phyloP scores from a whole-genome alignment of 2,888 invertebrate genomes.

The Atherix ibis region DNA sequence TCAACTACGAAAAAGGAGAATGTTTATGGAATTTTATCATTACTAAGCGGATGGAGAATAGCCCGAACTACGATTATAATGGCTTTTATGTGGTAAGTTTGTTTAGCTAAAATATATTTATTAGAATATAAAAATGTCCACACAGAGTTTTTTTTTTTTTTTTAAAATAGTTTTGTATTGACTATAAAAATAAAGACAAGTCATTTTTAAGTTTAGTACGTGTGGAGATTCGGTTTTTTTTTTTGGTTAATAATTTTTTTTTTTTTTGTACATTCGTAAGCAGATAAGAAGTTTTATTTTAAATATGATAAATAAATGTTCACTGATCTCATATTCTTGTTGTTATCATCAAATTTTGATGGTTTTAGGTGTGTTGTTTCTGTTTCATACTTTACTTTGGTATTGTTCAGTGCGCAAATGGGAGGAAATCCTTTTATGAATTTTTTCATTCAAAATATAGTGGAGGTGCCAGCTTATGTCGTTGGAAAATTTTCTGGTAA shows the following conservation, averaged over 20 bases:
- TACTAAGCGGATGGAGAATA: slow-evolving; percentile 40
- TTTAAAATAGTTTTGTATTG: too few relatives aligned
- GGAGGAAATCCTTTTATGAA: slow-evolving; percentile 49
- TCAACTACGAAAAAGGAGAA: slow-evolving; percentile 20
- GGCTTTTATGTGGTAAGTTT: slow-evolving; percentile 38
- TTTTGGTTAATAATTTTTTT: too few relatives aligned
- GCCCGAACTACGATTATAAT: slow-evolving; percentile 39
- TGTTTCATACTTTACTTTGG: slow-evolving; percentile 36
- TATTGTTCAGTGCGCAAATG: slow-evolving; percentile 38
- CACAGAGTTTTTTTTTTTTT: too few relatives aligned
- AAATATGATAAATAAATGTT: slow-evolving; percentile 6
- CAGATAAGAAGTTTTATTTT: slow-evolving; percentile 3
- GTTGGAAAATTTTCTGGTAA: slow-evolving; percentile 36
- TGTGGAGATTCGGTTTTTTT: too few relatives aligned
- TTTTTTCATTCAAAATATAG: slow-evolving; percentile 44
- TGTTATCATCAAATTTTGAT: slow-evolving; percentile 13
- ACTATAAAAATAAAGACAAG: too few relatives aligned
- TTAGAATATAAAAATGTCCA: too few relatives aligned
- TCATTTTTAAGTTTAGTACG: too few relatives aligned
- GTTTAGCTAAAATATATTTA: slow-evolving; percentile 1
- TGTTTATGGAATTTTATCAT: slow-evolving; percentile 37
- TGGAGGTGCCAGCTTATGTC: slow-evolving; percentile 46
- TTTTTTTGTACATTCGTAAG: slow-evolving; percentile 1
- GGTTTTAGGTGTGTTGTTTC: slow-evolving; percentile 35
- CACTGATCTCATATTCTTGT: slow-evolving; percentile 3